Conservation (phyloP, 2,113 vertebrate species). For the Sakesphorus luctuosus region DNA sequence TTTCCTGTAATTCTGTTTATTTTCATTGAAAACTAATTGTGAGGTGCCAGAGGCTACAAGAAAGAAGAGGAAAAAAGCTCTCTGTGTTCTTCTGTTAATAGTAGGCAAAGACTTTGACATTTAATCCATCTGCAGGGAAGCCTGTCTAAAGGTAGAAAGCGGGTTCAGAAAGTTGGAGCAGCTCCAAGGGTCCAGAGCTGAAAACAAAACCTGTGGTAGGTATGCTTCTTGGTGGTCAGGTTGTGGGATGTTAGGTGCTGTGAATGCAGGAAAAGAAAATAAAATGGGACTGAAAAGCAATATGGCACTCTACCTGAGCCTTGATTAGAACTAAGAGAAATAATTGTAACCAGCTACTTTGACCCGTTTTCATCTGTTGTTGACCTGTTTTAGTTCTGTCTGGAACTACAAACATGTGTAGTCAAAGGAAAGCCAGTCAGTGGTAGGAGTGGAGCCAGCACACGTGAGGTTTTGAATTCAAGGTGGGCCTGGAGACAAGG, state of each 20-base stretch:
- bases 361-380: not conserved
- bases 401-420: not conserved
- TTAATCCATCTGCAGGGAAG: not conserved
- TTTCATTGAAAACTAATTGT: not conserved
- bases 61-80: not conserved
- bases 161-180: not conserved
- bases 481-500: rapidly evolving
- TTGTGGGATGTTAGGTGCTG: not conserved
- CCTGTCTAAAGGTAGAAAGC: not conserved
- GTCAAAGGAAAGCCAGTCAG: not conserved
- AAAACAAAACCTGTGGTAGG: not conserved
- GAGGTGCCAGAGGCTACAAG: not conserved
- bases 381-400: not conserved
- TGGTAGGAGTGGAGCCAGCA: not conserved
- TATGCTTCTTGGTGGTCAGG: not conserved
- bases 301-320: not conserved
- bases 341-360: not conserved
- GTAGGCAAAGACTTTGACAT: not conserved
- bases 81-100: not conserved
- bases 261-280: not conserved
- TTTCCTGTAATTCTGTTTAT: not conserved
- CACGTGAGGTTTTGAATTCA: not conserved
- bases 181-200: not conserved
- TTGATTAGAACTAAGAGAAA: not conserved
- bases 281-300: not conserved